Base-by-base conservation (phyloP, 2,888 invertebrate genomes). In the Cactoblastis cactorum region DNA sequence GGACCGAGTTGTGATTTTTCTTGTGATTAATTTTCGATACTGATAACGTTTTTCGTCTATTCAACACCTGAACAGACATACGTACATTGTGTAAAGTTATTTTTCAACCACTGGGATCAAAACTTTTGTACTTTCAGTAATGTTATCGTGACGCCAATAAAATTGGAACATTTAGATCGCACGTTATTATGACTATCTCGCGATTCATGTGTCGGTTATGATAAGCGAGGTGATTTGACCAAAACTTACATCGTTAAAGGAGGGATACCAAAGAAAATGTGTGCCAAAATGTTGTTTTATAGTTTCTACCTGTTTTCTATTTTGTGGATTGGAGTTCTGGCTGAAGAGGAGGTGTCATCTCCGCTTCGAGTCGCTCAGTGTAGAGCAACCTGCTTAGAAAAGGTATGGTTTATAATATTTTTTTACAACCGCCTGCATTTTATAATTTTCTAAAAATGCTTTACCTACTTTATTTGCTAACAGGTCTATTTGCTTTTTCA, bases 311-410 rank as follows among this genome's bases (percentile, higher is more conserved):
- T 88, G 70, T 80, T 87, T 75, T 79, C 82, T 67, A 69, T 86
- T 68, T 77, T 82, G 66, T 86, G 89, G 89, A 87, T 87, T 83
- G 87, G 82, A 74, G 88, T 85, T 75, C 65, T 75, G 49, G 92
- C 91, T 61, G 92, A 92, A 68, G 92, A 92, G 85, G 93, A 93
- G 76, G 92, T 94, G 63, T 93, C 92, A 55, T 94, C 93, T 67
- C 94, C 94, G 53, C 81, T 94, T 61, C 91, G 93, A 69, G 93
- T 94, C 63, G 94, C 94, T 63, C 93, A 94, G 69, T 94, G 94
- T 79, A 85, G 94, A 79, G 93, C 94, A 61, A 92, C 93, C 62
- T 94, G 94, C 81, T 90, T 94, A 69, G 92, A 93, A 90, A 92
- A 92, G 93, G 94, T 94, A 89, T 74, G 52, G 28, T 56, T 58